Evolutionary conservation across 2,113 vertebrate species (phyloP).

Genomic region (Carassius auratus): DNA sequence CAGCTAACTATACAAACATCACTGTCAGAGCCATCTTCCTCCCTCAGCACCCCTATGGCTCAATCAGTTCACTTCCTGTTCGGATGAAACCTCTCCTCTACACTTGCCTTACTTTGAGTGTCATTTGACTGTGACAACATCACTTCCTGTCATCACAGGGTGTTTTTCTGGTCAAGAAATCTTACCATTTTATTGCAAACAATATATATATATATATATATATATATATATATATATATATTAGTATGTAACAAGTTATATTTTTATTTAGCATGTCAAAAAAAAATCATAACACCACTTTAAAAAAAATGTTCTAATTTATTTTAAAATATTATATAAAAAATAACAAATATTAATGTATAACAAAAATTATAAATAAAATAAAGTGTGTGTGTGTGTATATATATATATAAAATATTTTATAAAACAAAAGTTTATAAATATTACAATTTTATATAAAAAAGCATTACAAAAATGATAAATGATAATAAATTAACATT

Average conservation of each 20-base stretch:
- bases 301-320: too few relatives aligned
- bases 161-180: not conserved
- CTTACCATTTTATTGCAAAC: not conserved
- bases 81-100: not conserved
- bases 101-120: not conserved
- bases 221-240: not conserved
- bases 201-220: too few relatives aligned
- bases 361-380: too few relatives aligned
- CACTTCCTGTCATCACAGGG: not conserved
- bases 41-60: not conserved
- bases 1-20: constrained; percentile 13
- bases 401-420: too few relatives aligned
- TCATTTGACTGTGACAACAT: not conserved
- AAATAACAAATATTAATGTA: too few relatives aligned
- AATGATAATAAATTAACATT: too few relatives aligned
- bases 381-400: too few relatives aligned
- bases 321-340: too few relatives aligned
- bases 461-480: too few relatives aligned
- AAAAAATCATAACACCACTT: too few relatives aligned
- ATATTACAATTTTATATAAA: not conserved
- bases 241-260: not conserved
- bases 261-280: too few relatives aligned
- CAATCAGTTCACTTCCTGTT: not conserved
- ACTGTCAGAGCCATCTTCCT: not conserved
- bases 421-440: not conserved